Base-by-base conservation (phyloP, 2,113 vertebrate genomes). In the Lepisosteus osseus region DNA sequence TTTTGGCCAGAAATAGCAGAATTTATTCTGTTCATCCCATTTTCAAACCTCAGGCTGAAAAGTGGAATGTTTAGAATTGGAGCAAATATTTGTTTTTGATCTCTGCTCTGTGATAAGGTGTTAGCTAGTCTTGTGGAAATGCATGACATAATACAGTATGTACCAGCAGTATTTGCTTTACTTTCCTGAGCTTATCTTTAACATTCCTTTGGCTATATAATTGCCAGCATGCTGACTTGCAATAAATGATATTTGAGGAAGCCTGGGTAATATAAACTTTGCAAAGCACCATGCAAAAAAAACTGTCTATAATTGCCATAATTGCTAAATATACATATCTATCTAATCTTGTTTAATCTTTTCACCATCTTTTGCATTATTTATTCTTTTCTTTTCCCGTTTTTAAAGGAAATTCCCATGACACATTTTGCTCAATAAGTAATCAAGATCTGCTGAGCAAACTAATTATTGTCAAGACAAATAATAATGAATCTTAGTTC, bases 31-130 rank as follows among this genome's bases (percentile, higher is more conserved):
- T 9, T 2, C 47, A 51, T 51, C 3, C 9, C 41, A 13, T 57
- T 57, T 40, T 47, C 9, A 59, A 17, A 41, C 55, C 44, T 51
- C 2, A 71, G 61, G 44, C 56, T 56, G 17, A 67, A 66, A 59
- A 17, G 41, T 59, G 84, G 87, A 84, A 88, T 87, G 62, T 77
- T 65, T 80, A 67, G 80, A 84, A 86, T 86, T 71, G 65, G 0
- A 9, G 74, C 67, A 76, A 80, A 77, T 89, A 69, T 93, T 90
- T 76, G 77, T 79, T 78, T 57, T 29, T 56, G 69, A 65, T 72
- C 72, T 84, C 83, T 85, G 47, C 61, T 74, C 78, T 75, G 71
- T 78, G 87, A 87, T 84, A 86, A 87, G 80, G 29, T 75, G 14
- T 67, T 7, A 75, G 82, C 82, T 79, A 43, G 65, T 80, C 76